A percentile compares a stretch with the other conserved stretches of the same genome.
phyloP scores from a whole-genome alignment of 2,888 invertebrate genomes.

The Physocephala rufipes region DNA sequence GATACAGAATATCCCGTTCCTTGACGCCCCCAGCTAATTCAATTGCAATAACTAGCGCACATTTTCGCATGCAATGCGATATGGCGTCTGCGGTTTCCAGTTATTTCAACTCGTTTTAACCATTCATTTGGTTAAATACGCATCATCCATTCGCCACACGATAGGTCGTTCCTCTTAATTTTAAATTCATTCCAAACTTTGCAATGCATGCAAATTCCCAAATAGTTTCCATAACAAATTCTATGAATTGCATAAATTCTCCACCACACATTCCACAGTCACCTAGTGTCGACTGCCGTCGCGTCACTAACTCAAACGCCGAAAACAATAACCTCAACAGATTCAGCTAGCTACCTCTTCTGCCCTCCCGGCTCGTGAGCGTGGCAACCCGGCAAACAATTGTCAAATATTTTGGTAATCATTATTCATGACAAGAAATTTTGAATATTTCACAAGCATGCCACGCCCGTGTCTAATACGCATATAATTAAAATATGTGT shows the following conservation, averaged over 20 bases:
- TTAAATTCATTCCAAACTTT: not conserved
- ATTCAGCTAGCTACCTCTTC: not conserved
- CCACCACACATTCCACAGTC: not conserved
- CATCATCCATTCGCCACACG: too few relatives aligned
- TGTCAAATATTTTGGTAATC: not conserved
- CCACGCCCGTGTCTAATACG: not conserved
- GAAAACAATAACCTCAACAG: not conserved
- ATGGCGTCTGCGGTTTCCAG: too few relatives aligned
- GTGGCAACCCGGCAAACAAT: not conserved
- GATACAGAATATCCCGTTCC: too few relatives aligned
- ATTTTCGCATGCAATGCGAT: too few relatives aligned
- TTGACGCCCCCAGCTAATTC: too few relatives aligned
- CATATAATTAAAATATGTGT: not conserved
- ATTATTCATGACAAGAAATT: slow-evolving; percentile 3
- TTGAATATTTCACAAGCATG: not conserved
- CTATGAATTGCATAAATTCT: not conserved
- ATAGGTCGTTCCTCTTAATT: too few relatives aligned
- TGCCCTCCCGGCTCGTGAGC: not conserved
- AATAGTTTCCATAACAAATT: slow-evolving; percentile 3
- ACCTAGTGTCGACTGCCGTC: not conserved
- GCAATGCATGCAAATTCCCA: not conserved
- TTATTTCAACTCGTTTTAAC: too few relatives aligned
- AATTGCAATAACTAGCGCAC: too few relatives aligned
- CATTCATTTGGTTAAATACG: too few relatives aligned
- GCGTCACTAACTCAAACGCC: not conserved